Evolutionary conservation across 2,113 vertebrate genomes (phyloP), one percentile per base, ranked within the genome.

Genomic region (Heteronetta atricapilla): DNA sequence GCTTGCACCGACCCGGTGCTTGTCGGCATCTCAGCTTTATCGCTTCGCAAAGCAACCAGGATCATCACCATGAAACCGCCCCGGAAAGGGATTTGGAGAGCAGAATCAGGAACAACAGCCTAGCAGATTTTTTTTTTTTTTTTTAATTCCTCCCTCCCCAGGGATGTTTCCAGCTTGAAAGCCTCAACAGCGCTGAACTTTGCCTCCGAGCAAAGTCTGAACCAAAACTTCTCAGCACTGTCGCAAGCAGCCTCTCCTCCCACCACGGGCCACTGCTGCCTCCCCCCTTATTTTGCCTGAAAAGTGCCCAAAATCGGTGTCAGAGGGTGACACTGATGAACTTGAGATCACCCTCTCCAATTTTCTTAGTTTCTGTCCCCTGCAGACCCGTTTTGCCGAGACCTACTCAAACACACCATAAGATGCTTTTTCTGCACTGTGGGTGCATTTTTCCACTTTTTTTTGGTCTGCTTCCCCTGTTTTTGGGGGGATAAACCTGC

Each of bases 121-220:
- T 10, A 48, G 10, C 29, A 72, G 4, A 8, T 38, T 38, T 7
- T 6, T 0, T 26, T 5, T 6, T n/a, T n/a, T n/a, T n/a, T n/a
- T n/a, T n/a, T n/a, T n/a, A n/a, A n/a, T n/a, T 22, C 7, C 5
- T 4, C 7, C 1, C 2, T 13, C 34, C 22, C 3, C 2, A 2
- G 62, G 56, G 6, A 8, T 4, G 6, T 44, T 83, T 38, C 53
- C 50, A 66, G 33, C 36, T 53, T 53, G 10, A 74, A 87, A 69
- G 31, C 33, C 36, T 36, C 73, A 63, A 12, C 3, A 23, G 12
- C 34, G 52, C 10, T 0, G 8, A 48, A 28, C 13, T 4, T 33
- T 22, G 38, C 3, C 33, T 36, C 15, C 18, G 5, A 3, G 18
- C 59, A 21, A 73, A 76, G 11, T 8, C 23, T 28, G 20, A 38